Conservation (phyloP, 2,113 vertebrate genomes). For the Calyptomena viridis region DNA sequence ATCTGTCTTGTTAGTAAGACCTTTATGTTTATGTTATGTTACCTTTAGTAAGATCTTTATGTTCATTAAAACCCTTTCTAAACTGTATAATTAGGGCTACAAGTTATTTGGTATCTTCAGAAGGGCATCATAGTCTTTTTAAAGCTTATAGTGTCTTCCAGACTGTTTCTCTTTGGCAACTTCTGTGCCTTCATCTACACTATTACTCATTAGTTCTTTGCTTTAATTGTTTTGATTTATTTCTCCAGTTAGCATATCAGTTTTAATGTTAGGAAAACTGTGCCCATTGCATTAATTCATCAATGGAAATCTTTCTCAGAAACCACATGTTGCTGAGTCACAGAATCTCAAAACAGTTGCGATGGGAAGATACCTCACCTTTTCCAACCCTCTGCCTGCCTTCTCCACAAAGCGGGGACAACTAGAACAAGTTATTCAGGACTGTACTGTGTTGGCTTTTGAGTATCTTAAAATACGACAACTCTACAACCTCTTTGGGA, state of each 20-base stretch:
- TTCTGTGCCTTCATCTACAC: background rate
- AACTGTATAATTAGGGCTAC: background rate
- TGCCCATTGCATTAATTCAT: background rate
- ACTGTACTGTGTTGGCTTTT: background rate
- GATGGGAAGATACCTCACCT: background rate
- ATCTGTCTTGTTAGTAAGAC: background rate
- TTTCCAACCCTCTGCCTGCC: fast-evolving
- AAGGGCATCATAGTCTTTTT: background rate
- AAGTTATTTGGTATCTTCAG: background rate
- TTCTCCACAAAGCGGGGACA: background rate
- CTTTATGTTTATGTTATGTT: too few species aligned
- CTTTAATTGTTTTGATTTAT: background rate
- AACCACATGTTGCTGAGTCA: background rate
- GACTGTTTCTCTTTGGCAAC: background rate
- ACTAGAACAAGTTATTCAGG: background rate
- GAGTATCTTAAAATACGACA: background rate
- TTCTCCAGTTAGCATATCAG: background rate
- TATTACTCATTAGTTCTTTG: background rate
- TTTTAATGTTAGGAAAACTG: background rate
- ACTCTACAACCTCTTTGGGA: background rate
- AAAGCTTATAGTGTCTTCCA: background rate
- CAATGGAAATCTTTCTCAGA: background rate
- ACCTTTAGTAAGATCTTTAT: too few species aligned
- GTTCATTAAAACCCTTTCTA: background rate
- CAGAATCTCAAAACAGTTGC: background rate